These are phyloP conservation scores for Gallinago undulata DNA, from an alignment of 2,113 vertebrate species.

Conservation along the genomic window DNA sequence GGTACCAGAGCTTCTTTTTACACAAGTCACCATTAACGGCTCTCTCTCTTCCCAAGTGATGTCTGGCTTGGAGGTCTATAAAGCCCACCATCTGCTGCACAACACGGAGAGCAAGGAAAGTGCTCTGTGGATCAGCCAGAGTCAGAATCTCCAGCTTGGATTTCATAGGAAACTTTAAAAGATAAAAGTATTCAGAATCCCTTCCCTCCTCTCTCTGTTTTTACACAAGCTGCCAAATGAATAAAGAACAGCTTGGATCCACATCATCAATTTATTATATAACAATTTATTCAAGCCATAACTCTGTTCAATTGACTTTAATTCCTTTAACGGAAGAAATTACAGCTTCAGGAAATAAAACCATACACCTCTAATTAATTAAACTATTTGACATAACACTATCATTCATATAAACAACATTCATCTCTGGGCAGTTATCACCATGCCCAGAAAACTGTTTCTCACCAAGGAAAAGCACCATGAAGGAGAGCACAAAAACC, in stretches of 20 bases:
- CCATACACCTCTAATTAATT: constrained; percentile 29
- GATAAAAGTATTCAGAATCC: background rate
- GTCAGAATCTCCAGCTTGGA: background rate
- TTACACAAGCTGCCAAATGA: background rate
- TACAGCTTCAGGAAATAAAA: constrained; percentile 48
- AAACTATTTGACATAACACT: constrained; percentile 33
- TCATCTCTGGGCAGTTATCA: background rate
- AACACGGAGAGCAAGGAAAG: background rate
- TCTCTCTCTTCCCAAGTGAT: background rate
- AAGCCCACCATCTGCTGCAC: background rate
- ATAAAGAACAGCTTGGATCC: constrained; percentile 21
- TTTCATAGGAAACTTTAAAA: background rate
- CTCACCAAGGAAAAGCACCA: background rate
- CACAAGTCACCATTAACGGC: background rate
- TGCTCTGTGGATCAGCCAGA: background rate
- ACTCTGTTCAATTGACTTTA: background rate
- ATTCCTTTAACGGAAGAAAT: constrained; percentile 28
- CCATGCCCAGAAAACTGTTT: background rate
- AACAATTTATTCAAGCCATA: constrained; percentile 22
- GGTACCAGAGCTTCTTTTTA: background rate
- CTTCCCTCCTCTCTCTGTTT: background rate
- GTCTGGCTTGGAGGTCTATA: background rate
- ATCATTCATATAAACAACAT: constrained; percentile 8
- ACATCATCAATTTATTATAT: constrained; percentile 23
- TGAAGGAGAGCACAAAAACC: background rate